phyloP scores from a whole-genome alignment of 2,888 invertebrate genomes.

The Platynereis dumerilii region DNA sequence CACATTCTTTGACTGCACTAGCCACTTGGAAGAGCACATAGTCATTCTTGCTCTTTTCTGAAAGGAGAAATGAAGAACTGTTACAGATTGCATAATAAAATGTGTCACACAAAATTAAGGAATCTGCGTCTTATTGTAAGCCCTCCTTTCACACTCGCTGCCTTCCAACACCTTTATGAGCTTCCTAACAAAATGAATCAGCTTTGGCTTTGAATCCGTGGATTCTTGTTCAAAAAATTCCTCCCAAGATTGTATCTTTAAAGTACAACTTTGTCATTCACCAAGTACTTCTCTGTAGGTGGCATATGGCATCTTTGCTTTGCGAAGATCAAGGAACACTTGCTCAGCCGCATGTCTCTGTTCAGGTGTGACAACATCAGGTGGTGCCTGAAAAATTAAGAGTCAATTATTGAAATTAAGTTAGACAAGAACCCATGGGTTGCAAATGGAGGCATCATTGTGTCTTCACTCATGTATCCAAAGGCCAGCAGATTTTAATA shows the following conservation, averaged over 20 bases:
- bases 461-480: no score
- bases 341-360: conserved; percentile 83
- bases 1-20: conserved; percentile 78
- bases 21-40: conserved; percentile 89
- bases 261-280: no score
- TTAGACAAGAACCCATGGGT: no score
- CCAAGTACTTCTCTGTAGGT: conserved; percentile 79
- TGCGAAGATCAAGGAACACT: conserved; percentile 81
- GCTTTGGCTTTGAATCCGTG: neutral
- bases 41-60: conserved; percentile 67
- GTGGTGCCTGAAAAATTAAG: conserved; percentile 73
- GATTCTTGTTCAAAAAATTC: neutral
- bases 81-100: no score
- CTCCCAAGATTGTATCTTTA: neutral
- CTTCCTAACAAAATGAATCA: no score
- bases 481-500: no score
- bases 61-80: conserved; percentile 33
- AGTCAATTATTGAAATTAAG: neutral
- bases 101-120: no score
- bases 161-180: no score
- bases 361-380: conserved; percentile 76
- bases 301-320: conserved; percentile 80
- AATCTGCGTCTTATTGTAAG: no score
- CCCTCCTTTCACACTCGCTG: no score
- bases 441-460: no score